Evolutionary conservation across 2,888 invertebrate species (phyloP), one percentile per base, ranked within the genome.

Genomic region (Tiphia femorata): DNA sequence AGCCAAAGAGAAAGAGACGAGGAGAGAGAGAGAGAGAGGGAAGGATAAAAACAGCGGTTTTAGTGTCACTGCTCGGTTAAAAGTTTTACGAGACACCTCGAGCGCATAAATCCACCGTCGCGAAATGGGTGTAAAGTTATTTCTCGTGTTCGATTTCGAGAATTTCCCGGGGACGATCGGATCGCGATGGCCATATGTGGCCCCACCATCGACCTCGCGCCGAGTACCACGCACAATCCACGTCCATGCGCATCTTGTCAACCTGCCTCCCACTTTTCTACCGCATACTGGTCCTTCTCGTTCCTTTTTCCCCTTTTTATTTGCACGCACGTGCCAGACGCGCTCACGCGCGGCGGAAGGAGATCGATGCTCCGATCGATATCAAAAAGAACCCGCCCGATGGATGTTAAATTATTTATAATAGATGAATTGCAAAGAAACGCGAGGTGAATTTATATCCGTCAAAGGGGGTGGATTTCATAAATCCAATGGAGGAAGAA

Each of bases 1-100:
- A 40, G 20, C n/a, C 19, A 5, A 20, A 0, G 12, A 14, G 21
- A 17, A 16, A 7, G 20, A 19, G 44, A 14, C 1, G 19, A 1
- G 17, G 16, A 0, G 33, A 12, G 7, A 1, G 14, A 10, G 3
- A 5, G n/a, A 30, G 25, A 19, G 1, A 4, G 6, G 27, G 23
- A 17, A 21, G 33, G 33, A 10, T 12, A n/a, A 10, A 8, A 19
- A 33, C 33, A 21, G 29, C 8, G 29, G 19, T 27, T 43, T 43
- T 42, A 43, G 8, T 17, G 33, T 25, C 10, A 19, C 21, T 23
- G 47, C 7, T 16, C 23, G 51, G 48, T 50, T 54, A 49, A 55
- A 50, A 61, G 54, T 65, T 65, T 65, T 64, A 61, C 64, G 58
- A 48, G 41, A 58, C 58, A 43, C 56, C 29, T 16, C 48, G 43